Conservation (phyloP, 2,113 vertebrate genomes). For the Dasyornis broadbenti region DNA sequence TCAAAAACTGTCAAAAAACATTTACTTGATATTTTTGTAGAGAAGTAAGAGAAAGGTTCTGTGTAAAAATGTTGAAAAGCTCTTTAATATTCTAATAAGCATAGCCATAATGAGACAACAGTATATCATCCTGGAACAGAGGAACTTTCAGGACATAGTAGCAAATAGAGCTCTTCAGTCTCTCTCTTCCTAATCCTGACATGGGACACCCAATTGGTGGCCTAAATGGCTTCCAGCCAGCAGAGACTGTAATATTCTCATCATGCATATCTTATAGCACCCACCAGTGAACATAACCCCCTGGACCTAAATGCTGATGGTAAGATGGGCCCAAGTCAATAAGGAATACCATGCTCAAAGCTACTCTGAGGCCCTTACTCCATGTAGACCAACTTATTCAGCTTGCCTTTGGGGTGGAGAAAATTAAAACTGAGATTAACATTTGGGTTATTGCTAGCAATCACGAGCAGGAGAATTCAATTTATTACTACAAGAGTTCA, state of each 20-base stretch:
- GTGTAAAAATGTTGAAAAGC: neutral
- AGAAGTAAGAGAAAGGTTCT: neutral
- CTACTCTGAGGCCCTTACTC: neutral
- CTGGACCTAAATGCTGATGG: neutral
- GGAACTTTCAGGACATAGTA: neutral
- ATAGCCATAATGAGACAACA: neutral
- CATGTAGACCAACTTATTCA: neutral
- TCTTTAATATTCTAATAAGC: neutral
- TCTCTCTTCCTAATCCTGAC: neutral
- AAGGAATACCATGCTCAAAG: neutral
- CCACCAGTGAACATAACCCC: neutral
- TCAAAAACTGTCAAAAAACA: neutral
- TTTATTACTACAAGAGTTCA: neutral
- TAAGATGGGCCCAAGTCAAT: neutral
- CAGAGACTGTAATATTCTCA: neutral
- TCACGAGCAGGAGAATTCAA: neutral
- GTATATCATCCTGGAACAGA: neutral
- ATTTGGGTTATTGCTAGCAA: neutral
- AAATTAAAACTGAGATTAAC: neutral
- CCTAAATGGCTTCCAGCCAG: neutral
- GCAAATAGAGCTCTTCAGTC: neutral
- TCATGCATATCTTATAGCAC: neutral
- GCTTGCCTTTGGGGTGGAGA: neutral
- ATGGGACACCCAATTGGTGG: neutral
- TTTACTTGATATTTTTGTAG: neutral